Percentiles rank a stretch among this genome's conserved stretches.
Conservation (phyloP, 2,888 invertebrate species). For the Mythimna albipuncta region DNA sequence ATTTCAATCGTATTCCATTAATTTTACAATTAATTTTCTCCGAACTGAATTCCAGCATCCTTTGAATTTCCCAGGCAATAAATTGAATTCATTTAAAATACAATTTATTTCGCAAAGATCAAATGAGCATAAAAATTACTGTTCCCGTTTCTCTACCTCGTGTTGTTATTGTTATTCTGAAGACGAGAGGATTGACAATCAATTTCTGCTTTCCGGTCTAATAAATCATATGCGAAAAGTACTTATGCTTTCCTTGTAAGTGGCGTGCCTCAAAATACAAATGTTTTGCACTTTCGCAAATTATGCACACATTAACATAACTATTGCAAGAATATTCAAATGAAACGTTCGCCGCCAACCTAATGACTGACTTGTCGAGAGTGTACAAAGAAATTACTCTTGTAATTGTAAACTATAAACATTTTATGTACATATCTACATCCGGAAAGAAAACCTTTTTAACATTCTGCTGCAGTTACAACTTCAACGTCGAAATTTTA, state of each 20-base stretch:
- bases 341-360: constrained; percentile 57
- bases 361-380: constrained; percentile 58
- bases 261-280: constrained; percentile 43
- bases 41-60: constrained; percentile 14
- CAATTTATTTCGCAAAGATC: constrained; percentile 21
- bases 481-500: constrained; percentile 23
- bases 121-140: constrained; percentile 17
- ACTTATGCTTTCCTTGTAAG: constrained; percentile 32
- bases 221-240: constrained; percentile 70
- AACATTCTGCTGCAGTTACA: constrained; percentile 30
- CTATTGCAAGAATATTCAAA: constrained; percentile 65
- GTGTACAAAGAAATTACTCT: constrained; percentile 55
- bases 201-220: constrained; percentile 72
- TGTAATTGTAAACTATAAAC: constrained; percentile 49
- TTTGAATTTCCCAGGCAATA: constrained; percentile 17
- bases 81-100: constrained; percentile 31
- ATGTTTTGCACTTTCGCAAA: constrained; percentile 60
- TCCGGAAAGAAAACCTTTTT: constrained; percentile 34
- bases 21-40: constrained; percentile 8
- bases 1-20: constrained; percentile 22
- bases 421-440: constrained; percentile 49
- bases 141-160: neutral
- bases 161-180: constrained; percentile 38
- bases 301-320: constrained; percentile 67
- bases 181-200: constrained; percentile 71